These are phyloP conservation scores for Heterotilapia buettikoferi DNA, from an alignment of 2,113 vertebrate genomes.

Conservation along the genomic window DNA sequence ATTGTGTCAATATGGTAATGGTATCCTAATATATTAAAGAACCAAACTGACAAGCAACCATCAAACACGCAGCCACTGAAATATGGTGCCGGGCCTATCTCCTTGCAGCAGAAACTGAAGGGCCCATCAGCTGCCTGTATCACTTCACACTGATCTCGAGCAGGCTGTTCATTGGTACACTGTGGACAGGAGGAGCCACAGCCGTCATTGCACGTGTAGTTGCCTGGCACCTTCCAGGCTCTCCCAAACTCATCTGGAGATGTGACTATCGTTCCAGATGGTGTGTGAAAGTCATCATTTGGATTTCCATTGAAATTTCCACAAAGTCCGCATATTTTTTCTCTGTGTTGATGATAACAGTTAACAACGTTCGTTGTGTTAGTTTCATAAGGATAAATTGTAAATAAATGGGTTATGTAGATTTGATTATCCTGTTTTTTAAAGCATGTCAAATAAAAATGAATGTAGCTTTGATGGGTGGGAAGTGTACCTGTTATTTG, in stretches of 20 bases:
- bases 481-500: constrained; percentile 14
- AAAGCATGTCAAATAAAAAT: background rate
- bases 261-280: constrained; percentile 2
- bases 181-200: constrained; percentile 13
- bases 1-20: background rate
- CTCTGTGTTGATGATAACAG: background rate
- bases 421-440: background rate
- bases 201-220: constrained; percentile 17
- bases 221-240: constrained; percentile 41
- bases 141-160: constrained; percentile 21
- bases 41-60: constrained; percentile 30
- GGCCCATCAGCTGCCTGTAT: constrained; percentile 40
- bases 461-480: background rate
- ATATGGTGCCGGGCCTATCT: constrained; percentile 42
- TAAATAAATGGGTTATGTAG: background rate
- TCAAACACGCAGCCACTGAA: constrained; percentile 55
- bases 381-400: background rate
- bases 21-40: background rate
- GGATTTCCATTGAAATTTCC: constrained; percentile 61
- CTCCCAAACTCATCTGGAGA: constrained; percentile 16
- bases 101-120: constrained; percentile 47
- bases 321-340: constrained; percentile 54
- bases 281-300: constrained; percentile 45
- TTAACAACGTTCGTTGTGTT: rapidly evolving
- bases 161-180: constrained; percentile 8